phyloP scores from a whole-genome alignment of 2,113 vertebrate species.

The Ursus arctos region DNA sequence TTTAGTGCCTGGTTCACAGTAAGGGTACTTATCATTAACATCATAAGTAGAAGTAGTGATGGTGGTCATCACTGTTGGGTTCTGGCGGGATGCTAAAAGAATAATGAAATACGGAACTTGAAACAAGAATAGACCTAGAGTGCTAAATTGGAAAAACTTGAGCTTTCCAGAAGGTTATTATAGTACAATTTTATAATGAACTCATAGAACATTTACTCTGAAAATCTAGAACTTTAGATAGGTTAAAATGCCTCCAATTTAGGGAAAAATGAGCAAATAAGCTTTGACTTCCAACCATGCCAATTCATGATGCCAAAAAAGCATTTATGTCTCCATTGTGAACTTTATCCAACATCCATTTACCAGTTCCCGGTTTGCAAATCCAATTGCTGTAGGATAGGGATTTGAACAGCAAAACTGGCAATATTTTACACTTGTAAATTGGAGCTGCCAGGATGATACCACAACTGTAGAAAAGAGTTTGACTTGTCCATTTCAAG shows the following conservation, averaged over 20 bases:
- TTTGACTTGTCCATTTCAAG: conserved; percentile 5
- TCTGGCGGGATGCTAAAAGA: background rate
- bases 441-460: background rate
- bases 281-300: conserved; percentile 6
- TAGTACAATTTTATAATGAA: conserved; percentile 51
- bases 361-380: conserved; percentile 62
- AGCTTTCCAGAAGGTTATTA: conserved; percentile 42
- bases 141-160: background rate
- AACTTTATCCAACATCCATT: conserved; percentile 67
- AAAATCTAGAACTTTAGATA: conserved; percentile 67
- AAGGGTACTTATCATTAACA: background rate
- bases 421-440: background rate
- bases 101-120: background rate
- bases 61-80: background rate
- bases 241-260: background rate
- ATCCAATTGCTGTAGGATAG: conserved; percentile 45
- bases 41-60: background rate
- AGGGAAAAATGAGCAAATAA: background rate
- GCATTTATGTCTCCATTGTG: conserved; percentile 60
- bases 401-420: conserved; percentile 73
- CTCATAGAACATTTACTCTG: conserved; percentile 1
- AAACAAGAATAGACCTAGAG: background rate
- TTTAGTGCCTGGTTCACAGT: background rate
- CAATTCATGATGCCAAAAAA: conserved; percentile 54
- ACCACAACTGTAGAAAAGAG: background rate